Evolutionary conservation across 2,113 vertebrate species (phyloP).

Genomic region (Lagopus leucura): DNA sequence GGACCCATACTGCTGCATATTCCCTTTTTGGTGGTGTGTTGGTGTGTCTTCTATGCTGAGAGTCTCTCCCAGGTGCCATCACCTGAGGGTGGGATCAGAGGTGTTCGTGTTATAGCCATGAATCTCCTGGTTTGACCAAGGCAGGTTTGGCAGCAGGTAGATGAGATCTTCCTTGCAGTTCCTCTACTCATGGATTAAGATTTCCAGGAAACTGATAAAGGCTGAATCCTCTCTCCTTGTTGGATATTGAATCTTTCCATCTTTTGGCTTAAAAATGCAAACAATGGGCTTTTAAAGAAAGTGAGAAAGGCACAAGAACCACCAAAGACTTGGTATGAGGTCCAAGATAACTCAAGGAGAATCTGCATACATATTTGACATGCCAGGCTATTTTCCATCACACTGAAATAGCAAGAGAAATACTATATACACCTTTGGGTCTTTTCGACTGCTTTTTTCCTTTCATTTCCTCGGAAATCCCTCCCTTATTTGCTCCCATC

Average conservation of each 20-base stretch:
- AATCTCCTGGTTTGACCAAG: neutral
- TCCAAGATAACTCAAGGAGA: too few species aligned
- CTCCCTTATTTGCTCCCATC: neutral
- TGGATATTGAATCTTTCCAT: neutral
- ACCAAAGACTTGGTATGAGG: too few species aligned
- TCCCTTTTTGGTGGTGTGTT: neutral
- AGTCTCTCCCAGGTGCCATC: neutral
- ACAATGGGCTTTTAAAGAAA: too few species aligned
- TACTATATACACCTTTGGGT: neutral
- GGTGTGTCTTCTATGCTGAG: too few species aligned
- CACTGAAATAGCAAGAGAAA: too few species aligned
- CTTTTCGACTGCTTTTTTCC: neutral
- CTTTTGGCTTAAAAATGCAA: neutral
- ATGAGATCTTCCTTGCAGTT: neutral
- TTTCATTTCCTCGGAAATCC: neutral
- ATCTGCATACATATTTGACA: too few species aligned
- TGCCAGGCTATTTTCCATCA: too few species aligned
- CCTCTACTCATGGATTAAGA: neutral
- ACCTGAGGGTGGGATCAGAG: neutral
- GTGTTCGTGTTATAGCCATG: neutral
- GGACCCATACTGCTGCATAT: neutral
- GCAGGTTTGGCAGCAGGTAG: neutral
- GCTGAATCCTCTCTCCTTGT: neutral
- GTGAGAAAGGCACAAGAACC: too few species aligned
- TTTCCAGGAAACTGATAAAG: neutral